Conservation (phyloP, 1,140 invertebrate species). For the Brachionus koreanus region DNA sequence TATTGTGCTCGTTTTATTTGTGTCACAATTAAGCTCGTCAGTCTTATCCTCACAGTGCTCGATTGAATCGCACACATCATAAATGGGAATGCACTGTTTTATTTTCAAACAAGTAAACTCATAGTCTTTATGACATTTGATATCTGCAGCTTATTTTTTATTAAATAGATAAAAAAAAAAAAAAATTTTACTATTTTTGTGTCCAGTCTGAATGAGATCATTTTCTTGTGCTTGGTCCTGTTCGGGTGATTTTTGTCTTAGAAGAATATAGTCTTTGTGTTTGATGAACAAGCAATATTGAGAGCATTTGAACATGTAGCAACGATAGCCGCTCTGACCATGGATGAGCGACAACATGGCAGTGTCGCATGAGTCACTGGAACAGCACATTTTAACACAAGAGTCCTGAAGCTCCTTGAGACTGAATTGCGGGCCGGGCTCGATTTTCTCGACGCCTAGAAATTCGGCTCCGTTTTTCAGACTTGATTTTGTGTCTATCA, state of each 20-base stretch:
- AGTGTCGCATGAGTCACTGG: background rate
- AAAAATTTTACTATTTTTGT: background rate
- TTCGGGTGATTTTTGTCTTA: conserved; percentile 4
- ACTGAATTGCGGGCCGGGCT: background rate
- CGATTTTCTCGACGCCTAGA: background rate
- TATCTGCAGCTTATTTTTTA: background rate
- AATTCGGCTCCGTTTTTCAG: conserved; percentile 3
- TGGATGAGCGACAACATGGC: background rate
- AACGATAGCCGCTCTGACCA: conserved; percentile 21
- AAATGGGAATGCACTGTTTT: conserved; percentile 19
- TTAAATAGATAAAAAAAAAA: background rate
- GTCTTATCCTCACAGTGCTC: conserved; percentile 26
- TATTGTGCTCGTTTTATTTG: background rate
- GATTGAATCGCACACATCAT: conserved; percentile 35
- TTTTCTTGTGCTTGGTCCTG: background rate
- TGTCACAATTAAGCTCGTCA: conserved; percentile 18
- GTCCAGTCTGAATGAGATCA: background rate
- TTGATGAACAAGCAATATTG: conserved; percentile 17
- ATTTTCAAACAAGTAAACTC: conserved; percentile 30
- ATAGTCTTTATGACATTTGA: conserved; percentile 22
- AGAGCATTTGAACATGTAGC: conserved; percentile 35
- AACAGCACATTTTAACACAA: conserved; percentile 23
- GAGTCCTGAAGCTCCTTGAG: background rate
- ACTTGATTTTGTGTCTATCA: conserved; percentile 11
- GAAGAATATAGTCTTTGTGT: conserved; percentile 26